These are phyloP conservation scores for Aradophagus sp. DNA, from an alignment of 1,140 invertebrate genomes.

Conservation along the genomic window DNA sequence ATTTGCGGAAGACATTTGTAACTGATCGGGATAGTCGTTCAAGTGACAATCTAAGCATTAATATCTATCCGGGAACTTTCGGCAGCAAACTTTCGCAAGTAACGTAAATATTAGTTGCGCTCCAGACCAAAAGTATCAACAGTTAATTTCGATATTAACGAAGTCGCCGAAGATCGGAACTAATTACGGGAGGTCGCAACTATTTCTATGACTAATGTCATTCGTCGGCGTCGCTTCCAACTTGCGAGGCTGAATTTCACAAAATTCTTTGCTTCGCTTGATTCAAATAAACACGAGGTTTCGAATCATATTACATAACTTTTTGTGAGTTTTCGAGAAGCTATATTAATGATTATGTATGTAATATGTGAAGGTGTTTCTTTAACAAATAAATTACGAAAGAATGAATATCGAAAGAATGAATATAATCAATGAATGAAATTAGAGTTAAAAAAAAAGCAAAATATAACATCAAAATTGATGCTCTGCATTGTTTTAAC, in stretches of 20 bases:
- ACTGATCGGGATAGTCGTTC: slow-evolving; percentile 11
- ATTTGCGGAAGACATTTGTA: slow-evolving; percentile 14
- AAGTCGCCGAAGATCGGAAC: not conserved
- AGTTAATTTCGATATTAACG: slow-evolving; percentile 12
- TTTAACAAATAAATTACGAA: too few species aligned
- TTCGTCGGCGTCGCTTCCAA: not conserved
- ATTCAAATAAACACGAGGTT: too few species aligned
- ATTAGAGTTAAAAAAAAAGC: too few species aligned
- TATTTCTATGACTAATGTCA: slow-evolving; percentile 5
- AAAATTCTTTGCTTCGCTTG: slow-evolving; percentile 8
- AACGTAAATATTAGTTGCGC: slow-evolving; percentile 8
- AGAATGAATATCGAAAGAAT: too few species aligned
- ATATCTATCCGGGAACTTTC: slow-evolving; percentile 1
- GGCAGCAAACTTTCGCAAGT: slow-evolving; percentile 1
- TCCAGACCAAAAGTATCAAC: slow-evolving; percentile 4
- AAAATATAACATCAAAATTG: too few species aligned
- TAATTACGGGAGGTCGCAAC: slow-evolving; percentile 12
- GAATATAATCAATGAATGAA: too few species aligned
- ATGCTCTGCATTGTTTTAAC: too few species aligned
- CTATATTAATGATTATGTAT: too few species aligned
- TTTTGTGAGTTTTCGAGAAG: too few species aligned
- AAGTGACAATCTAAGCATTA: not conserved
- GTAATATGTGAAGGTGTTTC: too few species aligned
- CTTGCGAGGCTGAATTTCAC: not conserved
- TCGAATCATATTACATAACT: too few species aligned